A percentile compares a stretch with the other conserved stretches of the same genome.
phyloP scores from a whole-genome alignment of 2,888 invertebrate species.

The Baronia brevicornis region DNA sequence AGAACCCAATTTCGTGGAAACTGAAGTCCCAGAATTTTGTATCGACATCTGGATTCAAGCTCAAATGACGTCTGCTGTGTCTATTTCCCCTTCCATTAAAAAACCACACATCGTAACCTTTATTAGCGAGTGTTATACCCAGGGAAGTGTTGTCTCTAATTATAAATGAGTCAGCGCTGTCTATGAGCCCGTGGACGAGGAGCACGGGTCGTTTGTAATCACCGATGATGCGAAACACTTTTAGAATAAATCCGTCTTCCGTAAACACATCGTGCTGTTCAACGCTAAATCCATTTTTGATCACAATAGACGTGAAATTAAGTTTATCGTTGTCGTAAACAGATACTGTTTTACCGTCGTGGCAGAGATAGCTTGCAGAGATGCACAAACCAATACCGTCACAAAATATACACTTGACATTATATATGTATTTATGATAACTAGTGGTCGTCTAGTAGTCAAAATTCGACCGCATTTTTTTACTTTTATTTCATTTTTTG shows the following conservation, averaged over 20 bases:
- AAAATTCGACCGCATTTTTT: too few species aligned
- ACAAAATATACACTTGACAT: too few species aligned
- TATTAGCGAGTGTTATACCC: constrained; percentile 43
- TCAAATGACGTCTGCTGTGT: constrained; percentile 69
- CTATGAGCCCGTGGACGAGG: constrained; percentile 33
- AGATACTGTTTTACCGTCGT: too few species aligned
- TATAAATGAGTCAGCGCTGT: constrained; percentile 33
- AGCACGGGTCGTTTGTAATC: constrained; percentile 25
- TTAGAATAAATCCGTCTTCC: constrained; percentile 32
- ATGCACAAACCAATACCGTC: too few species aligned
- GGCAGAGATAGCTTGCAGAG: constrained; percentile 2
- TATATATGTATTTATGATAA: too few species aligned
- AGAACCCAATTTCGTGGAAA: constrained; percentile 80
- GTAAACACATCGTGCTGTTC: constrained; percentile 25
- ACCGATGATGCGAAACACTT: constrained; percentile 28
- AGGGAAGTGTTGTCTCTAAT: constrained; percentile 30
- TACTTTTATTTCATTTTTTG: too few species aligned
- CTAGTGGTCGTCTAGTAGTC: too few species aligned
- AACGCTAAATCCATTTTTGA: constrained; percentile 21
- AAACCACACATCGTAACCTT: constrained; percentile 62
- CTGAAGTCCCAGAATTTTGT: constrained; percentile 67
- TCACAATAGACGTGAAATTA: constrained; percentile 22
- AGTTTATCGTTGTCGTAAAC: too few species aligned
- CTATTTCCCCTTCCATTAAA: constrained; percentile 72
- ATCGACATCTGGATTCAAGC: constrained; percentile 39